These are phyloP conservation scores for Hippocampus mohnikei DNA, from an alignment of 2,113 vertebrate species.

Conservation along the genomic window DNA sequence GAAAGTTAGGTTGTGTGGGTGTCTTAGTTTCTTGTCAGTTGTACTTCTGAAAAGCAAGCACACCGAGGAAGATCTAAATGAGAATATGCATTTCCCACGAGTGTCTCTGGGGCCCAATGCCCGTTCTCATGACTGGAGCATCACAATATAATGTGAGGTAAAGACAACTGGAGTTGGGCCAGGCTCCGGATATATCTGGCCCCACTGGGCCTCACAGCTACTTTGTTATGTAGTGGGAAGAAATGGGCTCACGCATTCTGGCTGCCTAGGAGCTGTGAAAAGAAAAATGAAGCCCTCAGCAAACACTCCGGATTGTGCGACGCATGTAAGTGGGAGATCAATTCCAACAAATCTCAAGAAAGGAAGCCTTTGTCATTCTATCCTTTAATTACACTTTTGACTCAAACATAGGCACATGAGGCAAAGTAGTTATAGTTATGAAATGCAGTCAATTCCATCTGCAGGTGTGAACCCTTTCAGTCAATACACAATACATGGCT, in stretches of 20 bases:
- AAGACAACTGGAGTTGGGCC: conserved; percentile 67
- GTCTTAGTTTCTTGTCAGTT: conserved; percentile 1
- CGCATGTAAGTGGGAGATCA: conserved; percentile 62
- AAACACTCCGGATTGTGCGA: conserved; percentile 64
- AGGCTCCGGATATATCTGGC: conserved; percentile 65
- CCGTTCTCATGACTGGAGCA: conserved; percentile 61
- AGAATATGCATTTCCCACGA: conserved; percentile 55
- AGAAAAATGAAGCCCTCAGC: conserved; percentile 53
- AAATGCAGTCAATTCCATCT: conserved; percentile 14
- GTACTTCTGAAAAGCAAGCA: conserved; percentile 13
- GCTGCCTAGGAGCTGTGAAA: conserved; percentile 56
- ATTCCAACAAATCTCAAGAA: conserved; percentile 49
- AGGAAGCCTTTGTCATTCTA: conserved; percentile 42
- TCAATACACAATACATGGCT: neutral
- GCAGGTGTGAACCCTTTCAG: neutral
- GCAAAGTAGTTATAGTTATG: conserved; percentile 18
- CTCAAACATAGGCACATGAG: conserved; percentile 16
- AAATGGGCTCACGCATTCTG: conserved; percentile 60
- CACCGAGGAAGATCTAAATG: conserved; percentile 43
- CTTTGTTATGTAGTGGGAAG: conserved; percentile 70
- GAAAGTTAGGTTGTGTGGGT: neutral
- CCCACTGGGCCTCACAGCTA: conserved; percentile 56
- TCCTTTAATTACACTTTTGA: conserved; percentile 26
- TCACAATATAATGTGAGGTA: conserved; percentile 65
- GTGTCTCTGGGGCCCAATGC: conserved; percentile 34